A percentile compares a stretch with the other conserved stretches of the same genome.
These are phyloP conservation scores for Troilus luridus DNA, from an alignment of 2,888 invertebrate genomes.

Conservation along the genomic window DNA sequence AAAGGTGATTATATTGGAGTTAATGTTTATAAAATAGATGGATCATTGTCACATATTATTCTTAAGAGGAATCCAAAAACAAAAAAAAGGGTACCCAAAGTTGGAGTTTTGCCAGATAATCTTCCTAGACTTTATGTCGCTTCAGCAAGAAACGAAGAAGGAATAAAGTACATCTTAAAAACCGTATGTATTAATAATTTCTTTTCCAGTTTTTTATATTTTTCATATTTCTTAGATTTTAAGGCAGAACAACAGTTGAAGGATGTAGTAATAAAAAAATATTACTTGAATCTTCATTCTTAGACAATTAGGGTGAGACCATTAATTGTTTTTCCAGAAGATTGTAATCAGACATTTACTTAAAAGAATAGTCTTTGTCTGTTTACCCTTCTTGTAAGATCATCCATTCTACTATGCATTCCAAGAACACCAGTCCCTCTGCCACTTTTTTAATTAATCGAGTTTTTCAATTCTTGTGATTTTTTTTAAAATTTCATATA, in stretches of 20 bases:
- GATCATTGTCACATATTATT: conserved; percentile 71
- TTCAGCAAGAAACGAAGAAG: conserved; percentile 72
- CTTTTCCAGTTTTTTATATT: neutral
- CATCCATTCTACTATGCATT: too few species aligned
- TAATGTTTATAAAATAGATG: conserved; percentile 75
- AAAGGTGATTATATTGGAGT: conserved; percentile 83
- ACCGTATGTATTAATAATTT: conserved; percentile 62
- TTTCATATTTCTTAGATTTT: neutral
- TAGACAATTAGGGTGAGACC: too few species aligned
- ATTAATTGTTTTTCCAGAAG: too few species aligned
- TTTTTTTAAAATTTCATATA: too few species aligned
- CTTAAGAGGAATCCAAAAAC: conserved; percentile 69
- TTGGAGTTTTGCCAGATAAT: conserved; percentile 61
- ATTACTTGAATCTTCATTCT: too few species aligned
- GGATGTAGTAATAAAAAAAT: too few species aligned
- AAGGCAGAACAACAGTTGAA: neutral
- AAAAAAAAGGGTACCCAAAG: conserved; percentile 64
- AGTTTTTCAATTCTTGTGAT: too few species aligned
- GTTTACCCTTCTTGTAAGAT: too few species aligned
- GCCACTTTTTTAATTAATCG: too few species aligned
- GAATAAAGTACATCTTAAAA: conserved; percentile 68
- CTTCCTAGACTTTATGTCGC: conserved; percentile 69
- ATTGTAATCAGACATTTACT: too few species aligned
- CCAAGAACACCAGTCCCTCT: too few species aligned
- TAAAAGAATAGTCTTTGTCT: too few species aligned